A percentile compares a stretch with the other conserved stretches of the same genome.
phyloP scores from a whole-genome alignment of 1,140 invertebrate species.

The Leptinotarsa defecta region DNA sequence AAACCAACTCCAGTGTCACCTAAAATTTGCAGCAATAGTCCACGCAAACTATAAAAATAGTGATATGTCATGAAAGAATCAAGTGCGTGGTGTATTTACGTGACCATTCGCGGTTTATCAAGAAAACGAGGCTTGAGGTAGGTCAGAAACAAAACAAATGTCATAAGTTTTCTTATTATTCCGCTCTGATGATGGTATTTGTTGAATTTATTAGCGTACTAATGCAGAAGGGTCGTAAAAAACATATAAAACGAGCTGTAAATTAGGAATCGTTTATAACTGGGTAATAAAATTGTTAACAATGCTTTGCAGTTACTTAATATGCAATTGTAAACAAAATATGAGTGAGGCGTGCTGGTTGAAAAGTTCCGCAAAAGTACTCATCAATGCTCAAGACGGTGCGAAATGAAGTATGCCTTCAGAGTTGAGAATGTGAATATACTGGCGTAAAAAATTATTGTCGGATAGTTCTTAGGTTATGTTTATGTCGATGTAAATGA shows the following conservation, averaged over 20 bases:
- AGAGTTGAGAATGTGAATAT: too few relatives aligned
- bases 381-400: too few relatives aligned
- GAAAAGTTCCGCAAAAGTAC: too few relatives aligned
- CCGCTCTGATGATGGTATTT: conserved; percentile 6
- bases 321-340: not conserved
- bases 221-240: conserved; percentile 2
- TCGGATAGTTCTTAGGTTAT: too few relatives aligned
- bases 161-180: conserved; percentile 13
- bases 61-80: conserved; percentile 19
- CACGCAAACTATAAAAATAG: conserved; percentile 32
- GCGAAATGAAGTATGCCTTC: too few relatives aligned
- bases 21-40: conserved; percentile 36
- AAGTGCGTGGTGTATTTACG: conserved; percentile 32
- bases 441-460: too few relatives aligned
- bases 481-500: too few relatives aligned
- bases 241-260: conserved; percentile 1
- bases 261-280: conserved; percentile 8
- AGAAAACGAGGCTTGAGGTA: conserved; percentile 32
- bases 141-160: conserved; percentile 39
- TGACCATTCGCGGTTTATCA: conserved; percentile 14
- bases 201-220: not conserved
- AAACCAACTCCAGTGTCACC: conserved; percentile 37
- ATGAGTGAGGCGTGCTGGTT: not conserved
- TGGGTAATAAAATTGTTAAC: conserved; percentile 14
- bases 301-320: conserved; percentile 9